phyloP scores from a whole-genome alignment of 2,797 vertebrate species.

The Telmatherina bonti region DNA sequence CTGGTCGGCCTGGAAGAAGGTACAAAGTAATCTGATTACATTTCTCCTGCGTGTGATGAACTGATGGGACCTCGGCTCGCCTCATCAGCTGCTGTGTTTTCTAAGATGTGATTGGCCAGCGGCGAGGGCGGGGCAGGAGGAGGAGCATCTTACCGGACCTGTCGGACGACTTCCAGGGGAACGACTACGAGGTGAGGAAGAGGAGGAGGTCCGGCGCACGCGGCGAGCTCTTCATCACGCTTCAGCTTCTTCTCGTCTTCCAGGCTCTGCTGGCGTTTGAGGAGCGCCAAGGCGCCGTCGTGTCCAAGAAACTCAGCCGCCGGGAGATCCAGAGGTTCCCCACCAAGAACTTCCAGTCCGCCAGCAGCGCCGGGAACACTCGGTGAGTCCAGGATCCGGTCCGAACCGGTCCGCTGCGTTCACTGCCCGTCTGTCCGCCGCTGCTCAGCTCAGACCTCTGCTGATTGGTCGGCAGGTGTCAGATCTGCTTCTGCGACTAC shows the following conservation, averaged over 20 bases:
- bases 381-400: slow-evolving; percentile 72
- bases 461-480: slow-evolving; percentile 73
- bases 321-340: slow-evolving; percentile 82
- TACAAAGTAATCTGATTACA: neutral
- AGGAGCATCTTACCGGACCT: slow-evolving; percentile 35
- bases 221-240: no score
- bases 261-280: slow-evolving; percentile 85
- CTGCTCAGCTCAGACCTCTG: neutral
- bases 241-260: neutral
- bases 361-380: slow-evolving; percentile 64
- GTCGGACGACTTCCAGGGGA: slow-evolving; percentile 71
- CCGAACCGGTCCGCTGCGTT: neutral
- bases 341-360: slow-evolving; percentile 72
- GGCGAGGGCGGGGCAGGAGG: slow-evolving; percentile 45
- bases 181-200: slow-evolving; percentile 82
- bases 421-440: neutral
- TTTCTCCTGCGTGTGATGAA: neutral
- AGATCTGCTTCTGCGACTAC: slow-evolving; percentile 86
- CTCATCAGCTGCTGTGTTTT: slow-evolving; percentile 1
- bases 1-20: slow-evolving; percentile 40
- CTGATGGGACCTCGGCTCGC: neutral
- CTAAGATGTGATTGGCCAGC: slow-evolving; percentile 42
- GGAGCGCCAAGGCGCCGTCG: slow-evolving; percentile 80
- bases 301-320: slow-evolving; percentile 73
- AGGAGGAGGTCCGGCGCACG: neutral